Percentiles rank a stretch among this genome's conserved stretches.
These are phyloP conservation scores for Sinocyclocheilus maitianheensis DNA, from an alignment of 2,113 vertebrate species.

Conservation along the genomic window DNA sequence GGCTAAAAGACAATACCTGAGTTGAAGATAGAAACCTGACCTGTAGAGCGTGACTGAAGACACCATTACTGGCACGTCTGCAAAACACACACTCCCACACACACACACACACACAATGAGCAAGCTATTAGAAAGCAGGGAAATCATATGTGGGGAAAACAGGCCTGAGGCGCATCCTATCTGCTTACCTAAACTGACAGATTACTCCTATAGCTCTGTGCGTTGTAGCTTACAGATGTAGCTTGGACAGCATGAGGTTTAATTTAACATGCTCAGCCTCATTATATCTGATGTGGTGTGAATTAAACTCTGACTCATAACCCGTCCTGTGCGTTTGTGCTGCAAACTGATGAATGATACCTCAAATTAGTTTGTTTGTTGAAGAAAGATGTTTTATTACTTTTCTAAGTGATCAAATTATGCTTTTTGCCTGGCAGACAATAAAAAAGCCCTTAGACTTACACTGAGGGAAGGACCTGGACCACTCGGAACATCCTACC, in stretches of 20 bases:
- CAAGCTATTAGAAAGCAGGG: constrained; percentile 39
- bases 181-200: constrained; percentile 26
- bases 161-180: constrained; percentile 37
- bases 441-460: not conserved
- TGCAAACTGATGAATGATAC: not conserved
- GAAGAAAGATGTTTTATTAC: not conserved
- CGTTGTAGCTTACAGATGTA: not conserved
- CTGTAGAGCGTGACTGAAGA: constrained; percentile 44
- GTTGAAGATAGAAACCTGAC: constrained; percentile 43
- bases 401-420: not conserved
- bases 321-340: not conserved
- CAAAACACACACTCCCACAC: constrained; percentile 31
- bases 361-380: not conserved
- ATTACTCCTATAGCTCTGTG: not conserved
- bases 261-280: not conserved
- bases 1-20: constrained; percentile 43
- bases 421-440: too few species aligned
- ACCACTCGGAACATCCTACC: not conserved
- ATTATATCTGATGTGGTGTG: not conserved
- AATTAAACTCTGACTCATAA: not conserved
- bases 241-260: not conserved
- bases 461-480: not conserved
- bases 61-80: constrained; percentile 43
- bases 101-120: constrained; percentile 23
- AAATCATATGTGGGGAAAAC: constrained; percentile 13